A percentile compares a stretch with the other conserved stretches of the same genome.
Evolutionary conservation across 2,888 invertebrate species (phyloP).

Genomic region (Octodonta nipae): DNA sequence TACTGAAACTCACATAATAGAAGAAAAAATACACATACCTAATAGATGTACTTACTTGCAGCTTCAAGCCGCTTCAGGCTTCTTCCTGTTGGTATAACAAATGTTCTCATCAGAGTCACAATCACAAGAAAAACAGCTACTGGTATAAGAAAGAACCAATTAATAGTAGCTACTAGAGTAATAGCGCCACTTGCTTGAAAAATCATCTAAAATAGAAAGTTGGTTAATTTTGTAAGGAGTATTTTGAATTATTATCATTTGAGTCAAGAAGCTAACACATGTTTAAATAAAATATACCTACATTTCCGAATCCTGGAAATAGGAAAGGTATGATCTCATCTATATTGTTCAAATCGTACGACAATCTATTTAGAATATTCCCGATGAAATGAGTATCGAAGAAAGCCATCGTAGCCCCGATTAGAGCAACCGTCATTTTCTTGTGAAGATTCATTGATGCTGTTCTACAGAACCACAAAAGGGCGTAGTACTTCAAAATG

Average conservation of each 20-base stretch:
- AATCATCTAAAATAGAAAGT: constrained; percentile 9
- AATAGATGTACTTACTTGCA: constrained; percentile 16
- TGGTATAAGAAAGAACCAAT: constrained; percentile 13
- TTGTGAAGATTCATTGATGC: constrained; percentile 17
- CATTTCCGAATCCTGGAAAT: constrained; percentile 5
- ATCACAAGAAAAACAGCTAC: constrained; percentile 10
- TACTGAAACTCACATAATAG: too few species aligned
- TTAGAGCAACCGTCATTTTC: constrained; percentile 13
- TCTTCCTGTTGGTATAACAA: constrained; percentile 17
- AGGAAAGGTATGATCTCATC: constrained; percentile 16
- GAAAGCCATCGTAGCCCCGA: constrained; percentile 18
- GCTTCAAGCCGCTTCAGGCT: constrained; percentile 18
- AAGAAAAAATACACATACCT: too few species aligned
- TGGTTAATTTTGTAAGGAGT: too few species aligned
- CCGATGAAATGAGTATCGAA: constrained; percentile 20
- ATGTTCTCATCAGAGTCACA: constrained; percentile 10
- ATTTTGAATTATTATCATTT: too few species aligned
- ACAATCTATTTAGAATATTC: constrained; percentile 20
- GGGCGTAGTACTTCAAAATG: constrained; percentile 8
- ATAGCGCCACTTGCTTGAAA: constrained; percentile 8
- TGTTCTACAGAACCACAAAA: constrained; percentile 8
- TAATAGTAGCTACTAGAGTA: constrained; percentile 14
- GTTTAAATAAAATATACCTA: too few species aligned
- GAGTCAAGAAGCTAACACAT: too few species aligned
- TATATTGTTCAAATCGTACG: constrained; percentile 16